Conservation (phyloP, 2,113 vertebrate genomes). For the Eubucco bourcierii region DNA sequence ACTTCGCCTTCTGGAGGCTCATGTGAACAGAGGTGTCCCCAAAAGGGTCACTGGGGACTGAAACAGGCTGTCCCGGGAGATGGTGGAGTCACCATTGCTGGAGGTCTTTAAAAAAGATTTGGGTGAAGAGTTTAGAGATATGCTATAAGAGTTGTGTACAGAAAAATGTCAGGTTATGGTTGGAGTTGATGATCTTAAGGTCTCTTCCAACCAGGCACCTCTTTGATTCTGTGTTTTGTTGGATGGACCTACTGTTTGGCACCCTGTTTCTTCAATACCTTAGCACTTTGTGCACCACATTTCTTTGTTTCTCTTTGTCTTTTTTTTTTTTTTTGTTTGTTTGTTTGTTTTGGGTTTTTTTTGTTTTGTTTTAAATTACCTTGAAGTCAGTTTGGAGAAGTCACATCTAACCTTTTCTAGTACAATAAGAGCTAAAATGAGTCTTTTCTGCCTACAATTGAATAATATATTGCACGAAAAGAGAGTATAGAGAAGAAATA, state of each 20-base stretch:
- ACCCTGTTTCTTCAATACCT: neutral
- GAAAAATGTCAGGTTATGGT: no score
- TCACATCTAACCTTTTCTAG: neutral
- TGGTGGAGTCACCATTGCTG: no score
- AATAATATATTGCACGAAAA: neutral
- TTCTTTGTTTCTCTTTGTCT: neutral
- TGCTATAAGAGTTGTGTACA: no score
- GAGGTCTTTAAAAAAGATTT: no score
- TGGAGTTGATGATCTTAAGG: no score
- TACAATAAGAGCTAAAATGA: constrained; percentile 19
- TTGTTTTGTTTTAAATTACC: constrained; percentile 18
- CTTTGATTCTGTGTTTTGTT: neutral
- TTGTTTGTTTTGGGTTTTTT: no score
- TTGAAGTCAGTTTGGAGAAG: constrained; percentile 11
- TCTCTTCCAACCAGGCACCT: no score
- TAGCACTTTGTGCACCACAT: neutral
- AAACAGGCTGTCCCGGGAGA: no score
- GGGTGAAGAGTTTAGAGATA: no score
- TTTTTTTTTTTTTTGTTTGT: no score
- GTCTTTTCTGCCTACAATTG: neutral
- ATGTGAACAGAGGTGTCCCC: neutral
- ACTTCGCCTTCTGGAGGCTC: neutral
- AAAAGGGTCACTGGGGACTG: no score
- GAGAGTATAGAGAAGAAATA: constrained; percentile 48
- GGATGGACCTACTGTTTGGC: neutral